Percentiles rank a stretch among this genome's conserved stretches.
Conservation (phyloP, 2,888 invertebrate genomes). For the Apamea crenata region DNA sequence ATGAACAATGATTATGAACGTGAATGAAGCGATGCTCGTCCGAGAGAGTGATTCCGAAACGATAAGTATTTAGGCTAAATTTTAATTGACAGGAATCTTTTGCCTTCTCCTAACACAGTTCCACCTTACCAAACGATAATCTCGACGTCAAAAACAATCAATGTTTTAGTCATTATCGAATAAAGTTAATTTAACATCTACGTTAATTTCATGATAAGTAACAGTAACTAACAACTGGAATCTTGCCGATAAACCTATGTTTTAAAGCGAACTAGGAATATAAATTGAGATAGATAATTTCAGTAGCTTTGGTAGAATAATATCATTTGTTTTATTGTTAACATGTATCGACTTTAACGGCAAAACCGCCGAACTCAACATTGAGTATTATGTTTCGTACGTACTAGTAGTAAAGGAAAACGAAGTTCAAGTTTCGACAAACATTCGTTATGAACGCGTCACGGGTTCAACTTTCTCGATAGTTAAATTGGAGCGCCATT, state of each 20-base stretch:
- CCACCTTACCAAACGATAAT: constrained; percentile 86
- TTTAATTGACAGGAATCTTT: constrained; percentile 78
- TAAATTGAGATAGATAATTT: constrained; percentile 89
- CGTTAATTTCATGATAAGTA: constrained; percentile 83
- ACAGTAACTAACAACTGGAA: constrained; percentile 88
- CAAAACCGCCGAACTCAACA: constrained; percentile 69
- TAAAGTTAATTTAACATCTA: constrained; percentile 79
- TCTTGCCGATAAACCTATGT: constrained; percentile 88
- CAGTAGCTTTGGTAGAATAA: constrained; percentile 89
- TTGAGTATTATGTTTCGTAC: constrained; percentile 81
- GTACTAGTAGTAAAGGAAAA: constrained; percentile 74
- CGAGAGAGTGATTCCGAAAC: constrained; percentile 76
- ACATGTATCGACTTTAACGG: constrained; percentile 68
- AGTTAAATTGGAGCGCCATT: constrained; percentile 72
- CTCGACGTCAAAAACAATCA: constrained; percentile 78
- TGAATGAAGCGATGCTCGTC: constrained; percentile 54
- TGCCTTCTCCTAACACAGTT: constrained; percentile 85
- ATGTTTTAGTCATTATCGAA: constrained; percentile 77
- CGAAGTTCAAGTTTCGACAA: constrained; percentile 67
- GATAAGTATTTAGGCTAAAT: constrained; percentile 78
- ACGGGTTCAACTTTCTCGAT: constrained; percentile 66
- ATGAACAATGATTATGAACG: constrained; percentile 63
- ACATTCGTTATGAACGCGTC: constrained; percentile 66
- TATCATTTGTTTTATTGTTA: constrained; percentile 81
- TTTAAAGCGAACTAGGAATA: constrained; percentile 90